Evolutionary conservation across 1,140 invertebrate genomes (phyloP).

Genomic region (Delia radicum): DNA sequence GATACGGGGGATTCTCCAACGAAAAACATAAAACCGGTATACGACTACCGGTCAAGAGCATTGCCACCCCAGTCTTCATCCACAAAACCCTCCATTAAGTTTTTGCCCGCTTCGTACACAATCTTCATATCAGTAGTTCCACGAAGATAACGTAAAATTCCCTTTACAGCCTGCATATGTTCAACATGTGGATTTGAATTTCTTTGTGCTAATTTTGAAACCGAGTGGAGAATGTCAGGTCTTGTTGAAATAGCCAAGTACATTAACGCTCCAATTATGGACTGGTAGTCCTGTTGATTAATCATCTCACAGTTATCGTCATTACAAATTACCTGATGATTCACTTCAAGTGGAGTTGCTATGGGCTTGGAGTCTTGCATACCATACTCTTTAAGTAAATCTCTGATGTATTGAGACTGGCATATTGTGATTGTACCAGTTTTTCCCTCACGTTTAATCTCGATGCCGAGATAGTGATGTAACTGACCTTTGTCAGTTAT

Average conservation of each 20-base stretch:
- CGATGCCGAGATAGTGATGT: slow-evolving; percentile 42
- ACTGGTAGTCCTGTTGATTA: slow-evolving; percentile 27
- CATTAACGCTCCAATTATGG: slow-evolving; percentile 43
- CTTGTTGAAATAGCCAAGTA: slow-evolving; percentile 49
- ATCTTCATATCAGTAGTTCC: neutral
- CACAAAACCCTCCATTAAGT: neutral
- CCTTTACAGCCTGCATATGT: slow-evolving; percentile 30
- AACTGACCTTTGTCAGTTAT: slow-evolving; percentile 36
- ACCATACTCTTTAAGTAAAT: slow-evolving; percentile 46
- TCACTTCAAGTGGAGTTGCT: slow-evolving; percentile 35
- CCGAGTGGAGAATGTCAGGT: slow-evolving; percentile 53
- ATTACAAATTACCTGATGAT: neutral
- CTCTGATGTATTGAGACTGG: slow-evolving; percentile 48
- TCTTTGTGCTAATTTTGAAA: slow-evolving; percentile 44
- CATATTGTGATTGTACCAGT: slow-evolving; percentile 29
- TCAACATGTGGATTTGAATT: slow-evolving; percentile 37
- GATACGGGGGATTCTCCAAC: slow-evolving; percentile 38
- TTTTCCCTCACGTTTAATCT: slow-evolving; percentile 34
- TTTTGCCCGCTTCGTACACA: neutral
- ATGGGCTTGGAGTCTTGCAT: slow-evolving; percentile 48
- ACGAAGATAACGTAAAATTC: slow-evolving; percentile 22
- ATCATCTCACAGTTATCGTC: neutral
- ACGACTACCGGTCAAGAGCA: slow-evolving; percentile 22
- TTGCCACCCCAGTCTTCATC: slow-evolving; percentile 25
- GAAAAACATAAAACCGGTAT: slow-evolving; percentile 29